Conservation (phyloP, 2,113 vertebrate species). For the Orthonyx spaldingii region DNA sequence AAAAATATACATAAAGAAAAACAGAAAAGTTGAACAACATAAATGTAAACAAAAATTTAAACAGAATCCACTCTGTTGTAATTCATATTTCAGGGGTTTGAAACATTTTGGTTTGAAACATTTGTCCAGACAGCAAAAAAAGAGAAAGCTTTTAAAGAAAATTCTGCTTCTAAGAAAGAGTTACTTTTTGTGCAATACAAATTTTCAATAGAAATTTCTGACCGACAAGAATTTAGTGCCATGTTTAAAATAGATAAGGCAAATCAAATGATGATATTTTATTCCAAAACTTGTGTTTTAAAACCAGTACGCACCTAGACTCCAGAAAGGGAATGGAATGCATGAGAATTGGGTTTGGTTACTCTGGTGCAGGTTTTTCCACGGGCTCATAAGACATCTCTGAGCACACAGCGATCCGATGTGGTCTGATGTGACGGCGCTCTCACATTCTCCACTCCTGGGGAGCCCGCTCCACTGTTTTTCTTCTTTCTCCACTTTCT, state of each 20-base stretch:
- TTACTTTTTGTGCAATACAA: not conserved
- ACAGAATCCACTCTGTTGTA: not conserved
- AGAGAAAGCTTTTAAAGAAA: not conserved
- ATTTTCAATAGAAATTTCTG: not conserved
- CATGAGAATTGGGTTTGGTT: not conserved
- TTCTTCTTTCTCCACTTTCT: slow-evolving; percentile 4
- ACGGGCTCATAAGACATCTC: not conserved
- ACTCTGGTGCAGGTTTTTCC: not conserved
- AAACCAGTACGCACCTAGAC: not conserved
- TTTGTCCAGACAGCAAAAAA: not conserved
- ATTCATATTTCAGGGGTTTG: not conserved
- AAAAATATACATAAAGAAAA: not conserved
- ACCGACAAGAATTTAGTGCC: not conserved
- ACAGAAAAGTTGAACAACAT: not conserved
- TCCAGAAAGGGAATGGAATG: not conserved
- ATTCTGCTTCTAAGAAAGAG: not conserved
- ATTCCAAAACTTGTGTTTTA: not conserved
- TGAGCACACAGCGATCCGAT: fast-evolving
- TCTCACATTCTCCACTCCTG: not conserved
- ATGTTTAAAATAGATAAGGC: not conserved
- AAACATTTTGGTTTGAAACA: not conserved
- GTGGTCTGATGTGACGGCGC: fast-evolving
- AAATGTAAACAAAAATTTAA: not conserved
- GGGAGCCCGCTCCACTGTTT: not conserved
- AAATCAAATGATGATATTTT: not conserved